Evolutionary conservation across 2,113 vertebrate species (phyloP).

Genomic region (Marmota monax): DNA sequence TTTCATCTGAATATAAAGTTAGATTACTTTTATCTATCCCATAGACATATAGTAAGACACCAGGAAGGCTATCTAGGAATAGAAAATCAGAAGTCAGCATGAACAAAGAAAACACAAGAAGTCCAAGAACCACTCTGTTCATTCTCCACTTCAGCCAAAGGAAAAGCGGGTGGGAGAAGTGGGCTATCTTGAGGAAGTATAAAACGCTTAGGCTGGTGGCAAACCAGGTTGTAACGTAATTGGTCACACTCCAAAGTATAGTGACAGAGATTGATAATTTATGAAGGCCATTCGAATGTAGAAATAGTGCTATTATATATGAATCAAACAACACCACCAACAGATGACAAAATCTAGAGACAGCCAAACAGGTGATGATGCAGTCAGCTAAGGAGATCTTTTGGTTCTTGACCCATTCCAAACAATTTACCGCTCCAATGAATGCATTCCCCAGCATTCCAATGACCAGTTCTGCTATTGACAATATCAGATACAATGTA

Average conservation of each 20-base stretch:
- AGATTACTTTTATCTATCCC: not conserved
- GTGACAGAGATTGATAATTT: not conserved
- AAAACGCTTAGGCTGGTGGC: constrained; percentile 61
- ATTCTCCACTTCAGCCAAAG: constrained; percentile 69
- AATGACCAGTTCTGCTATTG: not conserved
- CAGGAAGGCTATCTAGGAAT: constrained; percentile 10
- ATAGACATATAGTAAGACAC: not conserved
- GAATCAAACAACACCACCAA: not conserved
- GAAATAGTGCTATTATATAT: rapidly evolving
- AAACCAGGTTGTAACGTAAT: constrained; percentile 48
- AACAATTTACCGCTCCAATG: constrained; percentile 44
- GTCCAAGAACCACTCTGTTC: constrained; percentile 26
- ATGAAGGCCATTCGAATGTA: rapidly evolving
- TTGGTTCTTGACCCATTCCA: not conserved
- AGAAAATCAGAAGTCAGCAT: not conserved
- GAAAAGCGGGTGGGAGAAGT: constrained; percentile 56
- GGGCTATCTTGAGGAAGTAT: constrained; percentile 70
- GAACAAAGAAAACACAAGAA: not conserved
- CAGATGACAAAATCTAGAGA: constrained; percentile 1
- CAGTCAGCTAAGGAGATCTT: constrained; percentile 29
- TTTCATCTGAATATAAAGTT: not conserved
- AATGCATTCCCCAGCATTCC: constrained; percentile 53
- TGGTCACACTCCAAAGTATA: constrained; percentile 28
- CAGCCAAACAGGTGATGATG: constrained; percentile 36
- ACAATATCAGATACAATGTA: not conserved